These are phyloP conservation scores for Mimas tiliae DNA, from an alignment of 2,888 invertebrate genomes.

Conservation along the genomic window DNA sequence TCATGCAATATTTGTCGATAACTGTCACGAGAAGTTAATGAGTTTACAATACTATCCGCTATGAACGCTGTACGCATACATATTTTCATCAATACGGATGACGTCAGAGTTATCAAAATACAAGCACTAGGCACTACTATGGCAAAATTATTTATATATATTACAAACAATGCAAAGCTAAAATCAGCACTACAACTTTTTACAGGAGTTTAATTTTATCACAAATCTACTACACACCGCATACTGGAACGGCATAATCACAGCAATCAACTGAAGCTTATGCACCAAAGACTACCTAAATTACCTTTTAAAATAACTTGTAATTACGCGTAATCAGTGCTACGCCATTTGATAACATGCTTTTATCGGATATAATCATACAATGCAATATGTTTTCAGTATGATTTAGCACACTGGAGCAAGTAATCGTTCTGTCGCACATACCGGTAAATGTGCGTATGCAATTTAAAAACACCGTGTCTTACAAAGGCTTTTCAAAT, in stretches of 20 bases:
- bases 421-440: conserved; percentile 18
- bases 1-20: no score
- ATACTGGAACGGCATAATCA: conserved; percentile 8
- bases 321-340: conserved; percentile 54
- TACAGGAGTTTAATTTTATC: neutral
- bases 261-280: conserved; percentile 1
- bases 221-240: neutral
- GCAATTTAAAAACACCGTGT: neutral
- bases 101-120: no score
- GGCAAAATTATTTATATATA: no score
- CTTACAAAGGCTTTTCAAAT: neutral
- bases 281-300: conserved; percentile 25
- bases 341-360: conserved; percentile 47
- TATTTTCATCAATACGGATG: no score
- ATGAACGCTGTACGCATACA: no score
- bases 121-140: no score
- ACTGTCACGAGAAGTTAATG: no score
- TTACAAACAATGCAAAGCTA: no score
- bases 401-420: conserved; percentile 24
- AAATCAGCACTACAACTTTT: neutral
- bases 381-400: conserved; percentile 25
- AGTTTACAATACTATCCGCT: no score
- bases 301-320: conserved; percentile 33
- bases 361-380: conserved; percentile 46
- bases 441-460: conserved; percentile 7